Base-by-base conservation (phyloP, 2,797 vertebrate genomes). In the Malacoraja senta region DNA sequence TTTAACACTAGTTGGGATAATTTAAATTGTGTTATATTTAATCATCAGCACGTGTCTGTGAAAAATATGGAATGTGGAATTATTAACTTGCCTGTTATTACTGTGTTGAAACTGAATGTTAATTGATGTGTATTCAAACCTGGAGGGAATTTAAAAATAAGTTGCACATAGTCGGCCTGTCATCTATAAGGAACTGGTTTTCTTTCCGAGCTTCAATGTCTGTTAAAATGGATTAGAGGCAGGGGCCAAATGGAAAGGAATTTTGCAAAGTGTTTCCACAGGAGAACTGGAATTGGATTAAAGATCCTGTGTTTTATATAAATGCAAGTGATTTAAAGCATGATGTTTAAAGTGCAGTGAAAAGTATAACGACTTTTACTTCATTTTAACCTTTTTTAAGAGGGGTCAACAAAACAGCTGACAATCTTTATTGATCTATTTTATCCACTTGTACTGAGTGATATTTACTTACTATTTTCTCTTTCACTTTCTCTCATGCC, bases 181-280 rank as follows among this genome's bases (percentile, higher is more conserved):
- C 17, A 32, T 91, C n/a, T 4, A 38, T 71, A 21, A 24, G 29
- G 21, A 68, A 38, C 32, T 21, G 35, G 90, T 8, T 29, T 92
- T 58, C 24, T 58, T 76, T 53, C n/a, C 38, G 74, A 12, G 24
- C 26, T 74, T 26, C n/a, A 21, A 35, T 68, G 61, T 74, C 90
- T 76, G 38, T 38, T 76, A 53, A 92, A 92, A 53, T 92, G 90
- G 90, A 74, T 76, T 29, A 10, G 19, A 76, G 38, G 24, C 12
- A 91, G 53, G 9, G 21, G 13, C 24, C 71, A 92, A 76, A 53
- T n/a, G 24, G 90, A 53, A 92, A 76, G 72, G 71, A 29, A 92
- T 29, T 88, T 68, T 35, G 35, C 12, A 76, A 92, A 71, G 90
- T 68, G 84, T 26, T 91, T 74, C 90, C 90, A 91, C 68, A 38